These are phyloP conservation scores for Leptodactylus fallax DNA, from an alignment of 2,797 vertebrate species.

Conservation along the genomic window DNA sequence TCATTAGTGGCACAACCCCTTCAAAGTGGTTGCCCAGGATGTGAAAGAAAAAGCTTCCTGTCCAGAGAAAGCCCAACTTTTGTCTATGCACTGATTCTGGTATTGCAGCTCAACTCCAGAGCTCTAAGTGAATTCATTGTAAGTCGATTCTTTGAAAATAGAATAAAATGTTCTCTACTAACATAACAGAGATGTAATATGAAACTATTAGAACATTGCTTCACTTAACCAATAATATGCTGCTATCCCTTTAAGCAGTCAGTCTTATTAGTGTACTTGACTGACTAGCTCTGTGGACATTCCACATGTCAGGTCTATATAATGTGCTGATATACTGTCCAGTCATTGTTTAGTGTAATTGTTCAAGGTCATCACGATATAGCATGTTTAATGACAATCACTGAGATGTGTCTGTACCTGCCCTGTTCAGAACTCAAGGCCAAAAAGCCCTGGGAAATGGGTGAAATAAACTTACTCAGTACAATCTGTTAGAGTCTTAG, in stretches of 20 bases:
- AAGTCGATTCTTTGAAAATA: background rate
- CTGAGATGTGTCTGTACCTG: constrained; percentile 17
- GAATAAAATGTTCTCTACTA: background rate
- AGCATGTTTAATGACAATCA: background rate
- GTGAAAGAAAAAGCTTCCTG: no score
- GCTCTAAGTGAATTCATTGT: no score
- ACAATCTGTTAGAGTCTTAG: no score
- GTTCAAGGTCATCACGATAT: background rate
- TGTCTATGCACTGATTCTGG: no score
- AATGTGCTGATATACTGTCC: background rate
- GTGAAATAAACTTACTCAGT: background rate
- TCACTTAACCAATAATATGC: background rate
- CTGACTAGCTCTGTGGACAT: background rate
- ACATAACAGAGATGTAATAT: background rate
- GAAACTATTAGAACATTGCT: background rate
- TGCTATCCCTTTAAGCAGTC: background rate
- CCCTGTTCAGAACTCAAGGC: background rate
- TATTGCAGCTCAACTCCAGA: no score
- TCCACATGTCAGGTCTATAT: background rate
- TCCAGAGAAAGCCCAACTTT: no score
- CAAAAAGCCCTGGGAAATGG: background rate
- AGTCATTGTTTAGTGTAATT: background rate
- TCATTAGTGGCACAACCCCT: no score
- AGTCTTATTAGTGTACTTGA: background rate
- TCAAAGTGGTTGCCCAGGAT: no score